Conservation (phyloP, 2,797 vertebrate genomes). For the Graptemys geographica region DNA sequence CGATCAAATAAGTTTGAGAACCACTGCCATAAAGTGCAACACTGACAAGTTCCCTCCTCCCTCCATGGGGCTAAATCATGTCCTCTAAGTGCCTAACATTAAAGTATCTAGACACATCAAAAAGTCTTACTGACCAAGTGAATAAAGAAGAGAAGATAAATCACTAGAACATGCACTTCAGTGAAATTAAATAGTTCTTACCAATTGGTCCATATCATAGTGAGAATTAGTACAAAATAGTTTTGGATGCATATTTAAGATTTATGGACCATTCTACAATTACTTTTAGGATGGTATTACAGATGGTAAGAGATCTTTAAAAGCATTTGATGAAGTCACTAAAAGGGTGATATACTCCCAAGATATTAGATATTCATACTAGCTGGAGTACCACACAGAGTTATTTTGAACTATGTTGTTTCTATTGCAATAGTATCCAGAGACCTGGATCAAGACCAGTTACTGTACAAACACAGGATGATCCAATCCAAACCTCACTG, state of each 20-base stretch:
- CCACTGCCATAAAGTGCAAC: background rate
- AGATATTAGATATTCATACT: background rate
- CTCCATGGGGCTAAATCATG: background rate
- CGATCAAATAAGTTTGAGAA: background rate
- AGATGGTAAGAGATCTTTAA: background rate
- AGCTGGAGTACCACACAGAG: background rate
- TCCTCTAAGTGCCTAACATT: background rate
- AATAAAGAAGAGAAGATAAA: background rate
- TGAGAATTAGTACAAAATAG: background rate
- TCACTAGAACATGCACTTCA: background rate
- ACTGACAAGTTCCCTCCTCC: background rate
- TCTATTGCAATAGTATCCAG: background rate
- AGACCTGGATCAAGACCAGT: background rate
- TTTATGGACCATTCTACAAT: background rate
- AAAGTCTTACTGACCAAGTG: background rate
- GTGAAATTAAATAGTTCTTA: background rate
- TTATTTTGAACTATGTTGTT: background rate
- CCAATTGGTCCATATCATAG: background rate
- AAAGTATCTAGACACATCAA: background rate
- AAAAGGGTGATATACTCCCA: background rate
- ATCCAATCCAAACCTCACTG: background rate
- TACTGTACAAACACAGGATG: background rate
- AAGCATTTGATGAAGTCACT: background rate
- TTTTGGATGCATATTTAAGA: background rate
- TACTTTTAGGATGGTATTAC: background rate